Evolutionary conservation across 2,797 vertebrate genomes (phyloP), one percentile per base, ranked within the genome.

Genomic region (Siniperca obscura): DNA sequence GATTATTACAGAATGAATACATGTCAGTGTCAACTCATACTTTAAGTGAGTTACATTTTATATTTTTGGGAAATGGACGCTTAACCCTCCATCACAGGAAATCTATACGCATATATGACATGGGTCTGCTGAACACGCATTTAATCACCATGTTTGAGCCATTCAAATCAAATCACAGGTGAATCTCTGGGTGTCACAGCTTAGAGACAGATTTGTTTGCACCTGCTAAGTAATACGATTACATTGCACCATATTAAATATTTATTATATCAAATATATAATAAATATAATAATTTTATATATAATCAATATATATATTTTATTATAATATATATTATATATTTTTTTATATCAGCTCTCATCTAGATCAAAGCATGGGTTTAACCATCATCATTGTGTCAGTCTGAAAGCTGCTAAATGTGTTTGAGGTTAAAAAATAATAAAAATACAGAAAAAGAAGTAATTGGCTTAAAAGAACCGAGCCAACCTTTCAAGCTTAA

Each of bases 131-230:
- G 22, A 75, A 48, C 17, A 68, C 8, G 3, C 38, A 38, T 56
- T 42, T 17, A 59, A 44, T 21, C 30, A 30, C 14, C 48, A 34
- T 46, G 59, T 78, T 70, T 48, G 50, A 80, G 70, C 27, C 25
- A 64, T 65, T 65, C 19, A 78, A 60, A 65, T 69, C 14, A 36
- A 59, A 59, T 36, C 36, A 36, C 30, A 30, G 30, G 36, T 36
- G 30, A 40, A 30, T 30, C 30, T 30, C 30, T 30, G 30, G 30
- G 30, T 30, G 30, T 30, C 30, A 30, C 30, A 3, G 30, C 30
- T 30, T 30, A 30, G 30, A 30, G 30, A 30, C 30, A 30, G 30
- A 30, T 30, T 30, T 30, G 30, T 30, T 30, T 30, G 30, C 30
- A 30, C 30, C 30, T 30, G 30, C 30, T 30, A 30, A 30, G 3